Base-by-base conservation (phyloP, 2,797 vertebrate species). In the Echeneis naucrates region DNA sequence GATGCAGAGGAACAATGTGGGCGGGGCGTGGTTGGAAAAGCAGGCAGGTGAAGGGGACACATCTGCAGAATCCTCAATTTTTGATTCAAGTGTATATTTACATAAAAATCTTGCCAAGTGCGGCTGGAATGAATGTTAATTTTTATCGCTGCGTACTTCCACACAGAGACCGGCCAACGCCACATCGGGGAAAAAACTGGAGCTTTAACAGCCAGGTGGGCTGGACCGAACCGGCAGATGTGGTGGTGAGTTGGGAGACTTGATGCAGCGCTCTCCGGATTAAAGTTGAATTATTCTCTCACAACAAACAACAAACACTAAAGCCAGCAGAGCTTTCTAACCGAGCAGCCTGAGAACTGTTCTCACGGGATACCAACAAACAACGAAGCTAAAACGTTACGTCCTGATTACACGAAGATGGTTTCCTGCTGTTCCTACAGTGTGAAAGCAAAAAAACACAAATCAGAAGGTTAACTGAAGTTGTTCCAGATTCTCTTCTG, bases 231-330 rank as follows among this genome's bases (percentile, higher is more conserved):
- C 42, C 30, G 57, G 55, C 64, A 72, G 72, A 78, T 33, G 4
- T 19, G 16, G 30, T 30, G 38, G 38, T 13, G 16, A 14, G 62
- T 30, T 30, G 30, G 30, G 30, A 30, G 30, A 30, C 6, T 44
- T 11, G 11, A 58, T 7, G n/a, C 10, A 27, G 38, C 51, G 21
- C 71, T 80, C 72, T 8, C 48, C 23, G 65, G 75, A 73, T 73
- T 21, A 7, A 66, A 72, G 66, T 74, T 63, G 84, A 84, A 89
- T 84, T 79, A 89, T 69, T 64, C 24, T 35, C 71, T 51, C 42
- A 62, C 57, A 68, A 60, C 72, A 75, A 67, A 82, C 68, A 83
- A 75, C 81, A 76, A 82, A 58, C 68, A 60, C 30, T 19, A 21
- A 73, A 53, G 40, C 75, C 74, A 74, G 48, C 38, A 48, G 32